A percentile compares a stretch with the other conserved stretches of the same genome.
These are phyloP conservation scores for Passer domesticus DNA, from an alignment of 2,113 vertebrate genomes.

Conservation along the genomic window DNA sequence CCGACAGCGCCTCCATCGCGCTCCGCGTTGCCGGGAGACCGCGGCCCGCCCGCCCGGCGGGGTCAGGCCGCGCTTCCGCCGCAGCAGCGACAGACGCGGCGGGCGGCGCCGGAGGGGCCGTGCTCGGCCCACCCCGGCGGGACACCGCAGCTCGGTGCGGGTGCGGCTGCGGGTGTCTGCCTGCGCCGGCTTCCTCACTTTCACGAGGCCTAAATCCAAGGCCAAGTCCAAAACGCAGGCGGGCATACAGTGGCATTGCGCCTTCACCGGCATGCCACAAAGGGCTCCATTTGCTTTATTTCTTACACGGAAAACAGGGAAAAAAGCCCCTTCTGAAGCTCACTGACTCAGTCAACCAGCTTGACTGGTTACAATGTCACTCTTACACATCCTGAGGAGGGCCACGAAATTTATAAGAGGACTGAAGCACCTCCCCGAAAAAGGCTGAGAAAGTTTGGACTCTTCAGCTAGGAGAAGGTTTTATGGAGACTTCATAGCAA, in stretches of 20 bases:
- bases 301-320: not conserved
- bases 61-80: not conserved
- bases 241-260: accelerated
- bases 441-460: not conserved
- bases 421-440: not conserved
- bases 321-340: accelerated
- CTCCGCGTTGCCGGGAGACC: slow-evolving; percentile 11
- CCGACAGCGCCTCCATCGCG: slow-evolving; percentile 77
- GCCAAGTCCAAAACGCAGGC: not conserved
- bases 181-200: accelerated
- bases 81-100: not conserved
- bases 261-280: not conserved
- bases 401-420: not conserved
- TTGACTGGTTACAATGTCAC: not conserved
- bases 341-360: no score
- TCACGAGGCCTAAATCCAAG: not conserved
- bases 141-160: accelerated
- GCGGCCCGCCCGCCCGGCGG: not conserved
- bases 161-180: accelerated
- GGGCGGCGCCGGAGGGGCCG: not conserved
- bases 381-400: not conserved
- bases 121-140: accelerated
- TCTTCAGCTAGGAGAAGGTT: not conserved
- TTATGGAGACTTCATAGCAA: not conserved
- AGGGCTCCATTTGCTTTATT: not conserved